phyloP scores from a whole-genome alignment of 2,113 vertebrate genomes.

The Raja brachyura region DNA sequence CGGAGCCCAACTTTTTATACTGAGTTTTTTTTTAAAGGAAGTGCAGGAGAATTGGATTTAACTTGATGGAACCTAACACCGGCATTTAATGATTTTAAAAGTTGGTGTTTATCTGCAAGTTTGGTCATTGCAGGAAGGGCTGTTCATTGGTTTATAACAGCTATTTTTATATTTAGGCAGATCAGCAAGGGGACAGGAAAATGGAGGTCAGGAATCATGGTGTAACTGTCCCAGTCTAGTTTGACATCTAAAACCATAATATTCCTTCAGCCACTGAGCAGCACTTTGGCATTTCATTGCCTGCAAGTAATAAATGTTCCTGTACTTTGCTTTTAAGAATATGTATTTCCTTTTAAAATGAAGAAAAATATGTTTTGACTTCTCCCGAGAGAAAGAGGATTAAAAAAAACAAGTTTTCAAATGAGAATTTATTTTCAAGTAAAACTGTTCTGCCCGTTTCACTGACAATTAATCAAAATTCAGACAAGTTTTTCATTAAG shows the following conservation, averaged over 20 bases:
- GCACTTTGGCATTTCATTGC: not conserved
- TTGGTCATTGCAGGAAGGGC: not conserved
- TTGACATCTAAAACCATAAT: not conserved
- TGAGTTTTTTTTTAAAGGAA: not conserved
- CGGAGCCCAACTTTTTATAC: not conserved
- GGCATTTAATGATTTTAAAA: not conserved
- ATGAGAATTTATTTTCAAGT: not conserved
- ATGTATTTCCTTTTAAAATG: not conserved
- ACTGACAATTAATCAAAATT: no score
- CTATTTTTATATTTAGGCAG: not conserved
- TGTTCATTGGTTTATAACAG: not conserved
- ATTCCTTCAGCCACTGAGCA: not conserved
- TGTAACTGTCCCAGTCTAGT: not conserved
- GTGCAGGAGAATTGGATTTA: not conserved
- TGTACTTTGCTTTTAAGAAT: not conserved
- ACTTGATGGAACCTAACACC: not conserved
- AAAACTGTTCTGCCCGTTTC: no score
- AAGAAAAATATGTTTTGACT: not conserved
- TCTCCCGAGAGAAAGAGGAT: not conserved
- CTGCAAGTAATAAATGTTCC: not conserved
- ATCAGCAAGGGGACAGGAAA: constrained; percentile 49
- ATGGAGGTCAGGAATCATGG: constrained; percentile 51
- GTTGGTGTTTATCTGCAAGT: not conserved
- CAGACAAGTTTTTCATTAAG: no score
- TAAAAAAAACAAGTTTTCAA: not conserved